Evolutionary conservation across 2,797 vertebrate species (phyloP).

Genomic region (Odontamblyopus rebecca): DNA sequence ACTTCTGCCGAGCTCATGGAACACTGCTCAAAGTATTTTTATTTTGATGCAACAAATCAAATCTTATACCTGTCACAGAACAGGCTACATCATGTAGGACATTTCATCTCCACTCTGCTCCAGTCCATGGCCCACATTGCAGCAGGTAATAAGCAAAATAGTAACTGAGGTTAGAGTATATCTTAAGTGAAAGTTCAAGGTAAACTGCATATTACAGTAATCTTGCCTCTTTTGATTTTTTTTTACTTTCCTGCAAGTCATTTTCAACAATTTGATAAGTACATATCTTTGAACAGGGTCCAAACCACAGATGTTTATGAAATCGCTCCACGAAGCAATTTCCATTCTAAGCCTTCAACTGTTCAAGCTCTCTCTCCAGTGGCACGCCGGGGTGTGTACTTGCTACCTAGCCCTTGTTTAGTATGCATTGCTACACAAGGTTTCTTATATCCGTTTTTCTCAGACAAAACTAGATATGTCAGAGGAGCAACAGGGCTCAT

Average conservation of each 20-base stretch:
- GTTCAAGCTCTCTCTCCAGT: slow-evolving; percentile 71
- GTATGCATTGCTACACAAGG: slow-evolving; percentile 9
- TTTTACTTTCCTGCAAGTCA: no score
- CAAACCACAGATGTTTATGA: slow-evolving; percentile 62
- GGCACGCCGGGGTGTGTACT: slow-evolving; percentile 56
- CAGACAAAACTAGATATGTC: slow-evolving; percentile 44
- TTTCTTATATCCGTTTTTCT: slow-evolving; percentile 27
- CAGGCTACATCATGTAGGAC: slow-evolving; percentile 77
- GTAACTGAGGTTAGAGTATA: background rate
- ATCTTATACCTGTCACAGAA: slow-evolving; percentile 79
- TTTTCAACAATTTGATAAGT: slow-evolving; percentile 18
- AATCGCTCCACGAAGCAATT: slow-evolving; percentile 72
- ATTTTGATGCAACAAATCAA: slow-evolving; percentile 80
- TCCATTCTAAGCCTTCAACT: slow-evolving; percentile 73
- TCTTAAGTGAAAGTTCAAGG: background rate
- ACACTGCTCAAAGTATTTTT: slow-evolving; percentile 73
- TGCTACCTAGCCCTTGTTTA: slow-evolving; percentile 20
- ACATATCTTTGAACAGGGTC: slow-evolving; percentile 49
- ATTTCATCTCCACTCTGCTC: slow-evolving; percentile 77
- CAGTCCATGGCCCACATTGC: slow-evolving; percentile 80
- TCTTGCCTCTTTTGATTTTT: slow-evolving; percentile 28
- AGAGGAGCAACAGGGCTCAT: slow-evolving; percentile 35
- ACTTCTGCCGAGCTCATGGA: slow-evolving; percentile 46
- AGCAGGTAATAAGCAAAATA: slow-evolving; percentile 68
- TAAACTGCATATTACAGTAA: background rate